These are phyloP conservation scores for Paramuricea clavata DNA, from an alignment of 92 coral and sea anemone species.

Conservation along the genomic window DNA sequence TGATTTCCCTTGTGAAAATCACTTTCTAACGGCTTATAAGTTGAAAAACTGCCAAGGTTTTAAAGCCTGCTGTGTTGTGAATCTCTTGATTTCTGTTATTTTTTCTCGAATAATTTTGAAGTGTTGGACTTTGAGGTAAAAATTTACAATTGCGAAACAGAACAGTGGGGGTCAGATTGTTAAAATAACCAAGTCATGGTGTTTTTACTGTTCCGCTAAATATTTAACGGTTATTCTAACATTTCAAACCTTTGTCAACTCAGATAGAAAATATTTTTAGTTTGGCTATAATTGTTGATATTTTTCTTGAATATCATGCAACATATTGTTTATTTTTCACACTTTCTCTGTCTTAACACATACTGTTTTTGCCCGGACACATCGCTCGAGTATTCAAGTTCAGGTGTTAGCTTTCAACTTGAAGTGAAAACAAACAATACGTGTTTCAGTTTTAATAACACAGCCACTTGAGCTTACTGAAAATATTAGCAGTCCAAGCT, in stretches of 20 bases:
- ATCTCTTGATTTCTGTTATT: neutral
- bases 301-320: neutral
- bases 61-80: neutral
- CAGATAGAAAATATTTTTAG: neutral
- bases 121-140: neutral
- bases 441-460: neutral
- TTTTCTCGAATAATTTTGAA: neutral
- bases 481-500: slow-evolving; percentile 23
- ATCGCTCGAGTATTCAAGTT: slow-evolving; percentile 7
- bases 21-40: slow-evolving; percentile 89
- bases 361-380: slow-evolving; percentile 55
- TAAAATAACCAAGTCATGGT: slow-evolving; percentile 3
- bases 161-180: neutral
- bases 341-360: slow-evolving; percentile 31
- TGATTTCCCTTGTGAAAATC: neutral
- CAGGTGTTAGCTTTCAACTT: slow-evolving; percentile 41
- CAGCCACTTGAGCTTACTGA: slow-evolving; percentile 12
- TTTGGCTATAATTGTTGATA: neutral
- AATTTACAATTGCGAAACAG: neutral
- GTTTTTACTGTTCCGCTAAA: neutral
- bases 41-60: slow-evolving; percentile 43
- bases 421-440: slow-evolving; percentile 42
- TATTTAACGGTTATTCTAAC: slow-evolving; percentile 24
- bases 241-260: neutral
- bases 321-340: slow-evolving; percentile 35